Percentiles rank a stretch among this genome's conserved stretches.
phyloP scores from a whole-genome alignment of 2,888 invertebrate species.

The Hofmannophila pseudospretella region DNA sequence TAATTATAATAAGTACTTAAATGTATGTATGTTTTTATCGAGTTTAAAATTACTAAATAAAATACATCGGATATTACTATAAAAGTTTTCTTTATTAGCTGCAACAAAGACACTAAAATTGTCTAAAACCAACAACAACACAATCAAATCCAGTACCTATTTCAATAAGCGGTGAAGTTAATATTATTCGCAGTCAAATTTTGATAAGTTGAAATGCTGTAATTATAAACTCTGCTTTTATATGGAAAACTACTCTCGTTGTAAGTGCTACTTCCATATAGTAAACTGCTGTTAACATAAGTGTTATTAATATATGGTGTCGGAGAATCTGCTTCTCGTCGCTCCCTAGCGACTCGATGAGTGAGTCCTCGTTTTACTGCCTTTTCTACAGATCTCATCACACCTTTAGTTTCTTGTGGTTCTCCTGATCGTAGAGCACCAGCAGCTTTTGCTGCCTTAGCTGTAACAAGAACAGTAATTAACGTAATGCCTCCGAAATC shows the following conservation, averaged over 20 bases:
- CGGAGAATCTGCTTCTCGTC: slow-evolving; percentile 32
- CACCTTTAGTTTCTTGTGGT: slow-evolving; percentile 12
- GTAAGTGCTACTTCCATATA: not conserved
- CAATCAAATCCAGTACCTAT: not conserved
- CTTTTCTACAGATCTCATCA: slow-evolving; percentile 43
- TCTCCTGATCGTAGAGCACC: slow-evolving; percentile 27
- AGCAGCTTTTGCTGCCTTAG: slow-evolving; percentile 42
- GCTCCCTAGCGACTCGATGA: slow-evolving; percentile 20
- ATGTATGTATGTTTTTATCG: too few species aligned
- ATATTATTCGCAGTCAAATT: not conserved
- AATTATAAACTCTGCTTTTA: not conserved
- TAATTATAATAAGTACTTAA: too few species aligned
- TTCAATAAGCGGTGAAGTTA: not conserved
- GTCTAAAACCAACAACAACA: too few species aligned
- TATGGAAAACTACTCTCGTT: not conserved
- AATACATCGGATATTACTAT: too few species aligned
- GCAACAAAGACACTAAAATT: too few species aligned
- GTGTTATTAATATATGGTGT: not conserved
- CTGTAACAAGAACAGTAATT: slow-evolving; percentile 22
- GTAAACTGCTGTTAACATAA: not conserved
- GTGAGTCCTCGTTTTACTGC: slow-evolving; percentile 41
- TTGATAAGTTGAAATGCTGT: not conserved
- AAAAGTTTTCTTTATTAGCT: too few species aligned
- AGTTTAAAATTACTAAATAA: too few species aligned
- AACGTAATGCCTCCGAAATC: too few species aligned